These are phyloP conservation scores for Ridgeia piscesae DNA, from an alignment of 1,140 invertebrate genomes.

Conservation along the genomic window DNA sequence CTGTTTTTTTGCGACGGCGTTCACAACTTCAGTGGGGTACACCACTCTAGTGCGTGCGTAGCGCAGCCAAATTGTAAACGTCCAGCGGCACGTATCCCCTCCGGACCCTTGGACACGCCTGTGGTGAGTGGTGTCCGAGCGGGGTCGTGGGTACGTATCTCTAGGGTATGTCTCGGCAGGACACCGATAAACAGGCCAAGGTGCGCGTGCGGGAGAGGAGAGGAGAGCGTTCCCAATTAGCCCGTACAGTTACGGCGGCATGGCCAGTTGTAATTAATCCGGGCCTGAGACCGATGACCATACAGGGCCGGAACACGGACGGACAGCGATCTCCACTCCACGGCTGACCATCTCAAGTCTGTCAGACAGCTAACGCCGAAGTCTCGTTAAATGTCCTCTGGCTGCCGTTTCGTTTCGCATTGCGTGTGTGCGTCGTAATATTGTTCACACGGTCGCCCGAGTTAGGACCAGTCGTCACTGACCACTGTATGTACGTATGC, in stretches of 20 bases:
- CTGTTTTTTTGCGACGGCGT: too few relatives aligned
- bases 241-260: not conserved
- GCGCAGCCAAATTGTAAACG: too few relatives aligned
- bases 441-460: not conserved
- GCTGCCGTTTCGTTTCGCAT: not conserved
- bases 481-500: not conserved
- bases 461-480: not conserved
- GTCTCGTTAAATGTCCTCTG: too few relatives aligned
- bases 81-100: too few relatives aligned
- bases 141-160: too few relatives aligned
- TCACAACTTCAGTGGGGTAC: too few relatives aligned
- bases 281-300: not conserved
- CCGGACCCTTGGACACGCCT: too few relatives aligned
- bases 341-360: not conserved
- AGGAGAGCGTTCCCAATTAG: not conserved
- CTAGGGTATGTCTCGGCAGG: too few relatives aligned
- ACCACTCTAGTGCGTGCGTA: too few relatives aligned
- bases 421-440: not conserved
- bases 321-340: not conserved
- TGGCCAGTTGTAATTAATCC: not conserved
- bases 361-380: not conserved
- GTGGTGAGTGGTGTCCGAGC: too few relatives aligned
- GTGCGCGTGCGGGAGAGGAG: not conserved
- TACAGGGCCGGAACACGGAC: not conserved
- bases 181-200: not conserved